A percentile compares a stretch with the other conserved stretches of the same genome.
Conservation (phyloP, 2,888 invertebrate species). For the Melanostoma mellinum region DNA sequence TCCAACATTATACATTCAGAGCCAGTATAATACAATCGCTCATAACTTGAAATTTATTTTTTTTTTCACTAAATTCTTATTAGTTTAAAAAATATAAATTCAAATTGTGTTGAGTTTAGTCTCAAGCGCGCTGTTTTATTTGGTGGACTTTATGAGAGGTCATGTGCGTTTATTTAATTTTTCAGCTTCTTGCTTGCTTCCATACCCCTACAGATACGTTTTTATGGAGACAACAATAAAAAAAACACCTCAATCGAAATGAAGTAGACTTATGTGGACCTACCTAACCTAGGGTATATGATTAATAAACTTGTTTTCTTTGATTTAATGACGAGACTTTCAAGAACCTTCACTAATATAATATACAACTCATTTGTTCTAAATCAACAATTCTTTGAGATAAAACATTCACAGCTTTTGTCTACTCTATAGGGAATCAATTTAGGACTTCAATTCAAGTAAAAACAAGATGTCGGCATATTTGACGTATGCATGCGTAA, state of each 20-base stretch:
- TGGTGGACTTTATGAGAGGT: slow-evolving; percentile 51
- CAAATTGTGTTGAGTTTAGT: slow-evolving; percentile 20
- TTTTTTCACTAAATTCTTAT: slow-evolving; percentile 51
- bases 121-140: slow-evolving; percentile 31
- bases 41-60: slow-evolving; percentile 61
- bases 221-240: background rate
- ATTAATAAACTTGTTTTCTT: slow-evolving; percentile 49
- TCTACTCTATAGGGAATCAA: slow-evolving; percentile 35
- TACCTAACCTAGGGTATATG: slow-evolving; percentile 3
- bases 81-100: slow-evolving; percentile 40
- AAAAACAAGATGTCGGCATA: slow-evolving; percentile 66
- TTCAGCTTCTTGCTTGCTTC: slow-evolving; percentile 17
- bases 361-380: slow-evolving; percentile 39
- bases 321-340: slow-evolving; percentile 21
- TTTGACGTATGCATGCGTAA: slow-evolving; percentile 54
- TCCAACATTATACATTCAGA: slow-evolving; percentile 26
- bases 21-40: slow-evolving; percentile 12
- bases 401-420: slow-evolving; percentile 22
- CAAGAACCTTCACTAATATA: slow-evolving; percentile 45
- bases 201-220: background rate
- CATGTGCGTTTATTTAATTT: slow-evolving; percentile 51
- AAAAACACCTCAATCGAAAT: slow-evolving; percentile 14
- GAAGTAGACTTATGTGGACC: too few relatives aligned
- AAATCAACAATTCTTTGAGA: slow-evolving; percentile 37
- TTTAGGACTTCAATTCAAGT: slow-evolving; percentile 35